These are phyloP conservation scores for Melanotaenia nigrans DNA, from an alignment of 2,797 vertebrate genomes.

Conservation along the genomic window DNA sequence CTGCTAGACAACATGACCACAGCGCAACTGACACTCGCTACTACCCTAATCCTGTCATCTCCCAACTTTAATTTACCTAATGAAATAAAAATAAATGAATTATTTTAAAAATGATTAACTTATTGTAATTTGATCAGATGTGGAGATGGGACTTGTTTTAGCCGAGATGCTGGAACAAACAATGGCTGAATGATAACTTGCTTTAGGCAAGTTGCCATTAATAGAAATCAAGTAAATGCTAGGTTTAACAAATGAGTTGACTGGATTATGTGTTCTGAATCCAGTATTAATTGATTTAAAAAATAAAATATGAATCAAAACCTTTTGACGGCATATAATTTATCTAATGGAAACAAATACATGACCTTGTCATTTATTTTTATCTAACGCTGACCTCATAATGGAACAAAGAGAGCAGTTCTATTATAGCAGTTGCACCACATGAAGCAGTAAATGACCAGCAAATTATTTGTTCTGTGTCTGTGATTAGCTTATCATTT, in stretches of 20 bases:
- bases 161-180: no score
- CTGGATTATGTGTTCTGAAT: background rate
- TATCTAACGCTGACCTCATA: no score
- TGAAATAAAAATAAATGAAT: background rate
- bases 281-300: background rate
- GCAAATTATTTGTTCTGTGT: background rate
- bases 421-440: background rate
- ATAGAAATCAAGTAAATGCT: background rate
- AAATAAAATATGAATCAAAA: background rate
- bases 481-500: background rate
- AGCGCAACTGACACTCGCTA: constrained; percentile 36
- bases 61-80: background rate
- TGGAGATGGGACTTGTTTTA: background rate
- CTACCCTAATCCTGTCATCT: constrained; percentile 4
- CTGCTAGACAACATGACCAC: constrained; percentile 67
- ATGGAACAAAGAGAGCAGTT: no score
- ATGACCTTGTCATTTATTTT: no score
- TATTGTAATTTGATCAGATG: background rate
- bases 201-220: background rate
- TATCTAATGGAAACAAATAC: no score
- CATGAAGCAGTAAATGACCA: background rate
- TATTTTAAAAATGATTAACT: background rate
- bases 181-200: background rate
- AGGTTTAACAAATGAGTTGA: background rate
- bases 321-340: no score